These are phyloP conservation scores for Picus viridis DNA, from an alignment of 2,797 vertebrate genomes.

Conservation along the genomic window DNA sequence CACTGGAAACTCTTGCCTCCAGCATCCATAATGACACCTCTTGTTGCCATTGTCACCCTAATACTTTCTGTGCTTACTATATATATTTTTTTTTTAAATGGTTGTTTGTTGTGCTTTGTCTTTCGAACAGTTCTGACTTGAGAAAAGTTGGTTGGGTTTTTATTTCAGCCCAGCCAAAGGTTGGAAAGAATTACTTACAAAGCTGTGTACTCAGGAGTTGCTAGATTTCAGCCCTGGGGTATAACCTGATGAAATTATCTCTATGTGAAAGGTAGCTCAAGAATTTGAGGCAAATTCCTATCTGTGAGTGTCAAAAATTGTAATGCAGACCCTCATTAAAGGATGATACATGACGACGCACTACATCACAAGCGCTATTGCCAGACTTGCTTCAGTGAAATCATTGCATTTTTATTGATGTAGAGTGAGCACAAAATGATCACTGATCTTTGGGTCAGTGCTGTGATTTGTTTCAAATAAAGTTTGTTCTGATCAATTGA, in stretches of 20 bases:
- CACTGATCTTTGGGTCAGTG: background rate
- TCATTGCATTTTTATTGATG: background rate
- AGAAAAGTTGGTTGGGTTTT: background rate
- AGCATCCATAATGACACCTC: background rate
- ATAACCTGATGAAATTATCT: background rate
- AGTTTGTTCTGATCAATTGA: background rate
- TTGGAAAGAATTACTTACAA: background rate
- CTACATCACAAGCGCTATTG: background rate
- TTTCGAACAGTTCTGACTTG: background rate
- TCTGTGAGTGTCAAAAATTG: background rate
- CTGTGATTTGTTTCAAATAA: background rate
- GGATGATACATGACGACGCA: background rate
- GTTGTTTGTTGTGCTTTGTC: background rate
- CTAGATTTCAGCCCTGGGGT: background rate
- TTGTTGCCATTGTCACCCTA: background rate
- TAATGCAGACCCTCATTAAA: background rate
- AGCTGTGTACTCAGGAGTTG: background rate
- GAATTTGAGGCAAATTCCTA: background rate
- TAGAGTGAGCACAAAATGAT: background rate
- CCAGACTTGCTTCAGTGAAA: background rate
- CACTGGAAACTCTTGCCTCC: background rate
- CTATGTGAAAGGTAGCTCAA: background rate
- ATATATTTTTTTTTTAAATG: background rate
- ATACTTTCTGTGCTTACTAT: background rate
- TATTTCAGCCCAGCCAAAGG: background rate